phyloP scores from a whole-genome alignment of 2,113 vertebrate species.

The Pangasianodon gigas region DNA sequence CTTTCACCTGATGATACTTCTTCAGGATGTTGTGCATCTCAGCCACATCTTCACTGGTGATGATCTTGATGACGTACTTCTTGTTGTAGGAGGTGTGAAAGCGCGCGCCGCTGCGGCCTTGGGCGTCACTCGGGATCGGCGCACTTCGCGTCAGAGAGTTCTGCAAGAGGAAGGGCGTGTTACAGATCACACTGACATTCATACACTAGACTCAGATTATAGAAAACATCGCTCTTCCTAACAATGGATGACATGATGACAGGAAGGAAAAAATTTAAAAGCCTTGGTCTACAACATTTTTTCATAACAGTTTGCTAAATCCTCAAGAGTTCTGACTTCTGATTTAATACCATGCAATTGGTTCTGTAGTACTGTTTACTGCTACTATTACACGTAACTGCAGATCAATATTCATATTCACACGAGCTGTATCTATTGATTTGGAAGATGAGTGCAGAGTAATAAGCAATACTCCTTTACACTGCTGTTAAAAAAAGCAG shows the following conservation, averaged over 20 bases:
- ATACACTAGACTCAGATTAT: neutral
- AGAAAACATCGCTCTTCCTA: neutral
- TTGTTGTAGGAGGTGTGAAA: conserved; percentile 95
- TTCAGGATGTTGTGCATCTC: conserved; percentile 99
- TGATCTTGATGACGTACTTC: conserved; percentile 94
- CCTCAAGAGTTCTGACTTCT: neutral
- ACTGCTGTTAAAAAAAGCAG: neutral
- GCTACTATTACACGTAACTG: neutral
- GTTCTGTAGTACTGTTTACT: neutral
- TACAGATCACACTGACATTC: conserved; percentile 2
- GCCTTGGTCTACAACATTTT: neutral
- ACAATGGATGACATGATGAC: neutral
- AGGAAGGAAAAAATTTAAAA: neutral
- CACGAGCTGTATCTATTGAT: conserved; percentile 5
- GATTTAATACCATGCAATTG: neutral
- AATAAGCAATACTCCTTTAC: neutral
- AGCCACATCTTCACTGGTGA: conserved; percentile 94
- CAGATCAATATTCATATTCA: neutral
- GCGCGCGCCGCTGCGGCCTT: conserved; percentile 89
- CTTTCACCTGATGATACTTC: conserved; percentile 94
- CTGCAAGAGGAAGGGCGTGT: conserved; percentile 63
- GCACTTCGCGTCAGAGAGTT: conserved; percentile 93
- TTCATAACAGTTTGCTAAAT: neutral
- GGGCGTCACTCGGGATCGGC: conserved; percentile 91
- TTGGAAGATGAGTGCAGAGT: neutral